Base-by-base conservation (phyloP, 2,113 vertebrate species). In the Tylochromis polylepis region DNA sequence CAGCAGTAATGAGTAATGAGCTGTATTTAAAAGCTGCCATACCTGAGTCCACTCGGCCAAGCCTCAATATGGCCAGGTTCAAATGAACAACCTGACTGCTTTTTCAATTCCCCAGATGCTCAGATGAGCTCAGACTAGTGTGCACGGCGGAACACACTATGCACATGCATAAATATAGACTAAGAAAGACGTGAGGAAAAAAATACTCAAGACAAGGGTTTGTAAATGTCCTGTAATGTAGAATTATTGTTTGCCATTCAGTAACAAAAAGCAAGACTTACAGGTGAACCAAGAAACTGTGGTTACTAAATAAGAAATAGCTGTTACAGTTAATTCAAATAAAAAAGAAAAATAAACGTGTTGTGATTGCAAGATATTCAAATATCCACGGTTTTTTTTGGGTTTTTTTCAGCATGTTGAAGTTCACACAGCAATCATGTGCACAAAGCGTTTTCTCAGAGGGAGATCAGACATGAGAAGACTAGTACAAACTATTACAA, bases 1-100 rank as follows among this genome's bases (percentile, higher is more conserved):
- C 38, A 2, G 70, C 93, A 90, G 92, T 89, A 92, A 90, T 94
- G 94, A 95, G 92, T 95, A 95, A 96, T 95, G 94, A 95, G 93
- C 83, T 93, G 87, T 81, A 82, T 94, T 95, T 94, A 95, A 94
- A 93, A 90, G 81, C 90, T 89, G 90, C 92, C 90, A 87, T 93
- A 95, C 93, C 92, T 94, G 91, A 92, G 92, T 89, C 87, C 41
- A 4, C 87, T 83, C 31, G 51, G 85, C 89, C 91, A 85, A 85
- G 82, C 78, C 92, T 94, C 92, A 95, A 94, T 90, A 87, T 94
- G 93, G 89, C 90, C 85, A 51, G 83, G 83, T 94, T 94, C 86
- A 93, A 92, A 92, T 87, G 83, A 90, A 92, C 92, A 93, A 93
- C 90, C 91, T 92, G 88, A 89, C 85, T 91, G 84, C 58, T 91